Evolutionary conservation across 2,888 invertebrate genomes (phyloP), one percentile per base, ranked within the genome.

Genomic region (Ernsta delagoae): DNA sequence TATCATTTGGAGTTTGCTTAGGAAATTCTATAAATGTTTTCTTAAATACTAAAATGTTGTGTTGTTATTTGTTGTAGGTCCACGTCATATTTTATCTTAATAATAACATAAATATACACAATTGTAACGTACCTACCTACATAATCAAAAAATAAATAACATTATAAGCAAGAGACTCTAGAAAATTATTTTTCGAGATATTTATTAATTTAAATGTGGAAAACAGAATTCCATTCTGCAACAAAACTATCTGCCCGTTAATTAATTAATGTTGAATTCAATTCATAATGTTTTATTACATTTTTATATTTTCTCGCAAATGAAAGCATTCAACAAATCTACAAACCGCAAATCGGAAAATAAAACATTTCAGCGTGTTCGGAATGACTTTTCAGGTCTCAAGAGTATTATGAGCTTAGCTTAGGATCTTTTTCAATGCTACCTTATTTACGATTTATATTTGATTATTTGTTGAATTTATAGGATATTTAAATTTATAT

Each of bases 361-460:
- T 60, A 60, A 60, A 60, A 60, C 60, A 48, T 45, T 60, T 45
- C 59, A 59, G 59, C 24, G 11, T 16, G 2, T 16, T 34, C 59
- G 24, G 24, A 43, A 12, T 7, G 54, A 54, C 54, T 54, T 54
- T 31, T 31, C 50, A 54, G 54, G 24, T 59, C 59, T 59, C 59
- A 24, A 39, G 43, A 59, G 59, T 16, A 59, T 59, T 59, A 59
- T 59, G 59, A 24, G 59, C 59, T 59, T 43, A 59, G 41, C 43
- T 31, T 31, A 59, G 43, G 41, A 24, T 24, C 6, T 41, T 59
- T 31, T 31, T 54, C n/a, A 50, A 3, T 54, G 31, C 31, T 31
- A 43, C 43, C 43, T 11, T 43, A 16, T 16, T 16, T 16, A n/a
- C n/a, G n/a, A n/a, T n/a, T 24, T 24, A 24, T 24, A 24, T 24